Conservation (phyloP, 2,113 vertebrate species). For the Campylorhamphus procurvoides region DNA sequence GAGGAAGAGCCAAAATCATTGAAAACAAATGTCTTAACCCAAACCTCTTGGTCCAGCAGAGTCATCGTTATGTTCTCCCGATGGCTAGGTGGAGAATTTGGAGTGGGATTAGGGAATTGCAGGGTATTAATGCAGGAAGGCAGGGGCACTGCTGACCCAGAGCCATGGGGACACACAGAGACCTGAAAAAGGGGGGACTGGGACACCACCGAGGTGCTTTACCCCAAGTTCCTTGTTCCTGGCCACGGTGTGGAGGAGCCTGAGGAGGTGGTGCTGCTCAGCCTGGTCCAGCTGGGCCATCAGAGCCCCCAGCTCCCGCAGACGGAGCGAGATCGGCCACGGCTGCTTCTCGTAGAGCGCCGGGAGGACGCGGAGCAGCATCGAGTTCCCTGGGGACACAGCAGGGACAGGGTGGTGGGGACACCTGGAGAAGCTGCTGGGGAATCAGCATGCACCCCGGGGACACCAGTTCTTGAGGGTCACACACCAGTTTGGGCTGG, state of each 20-base stretch:
- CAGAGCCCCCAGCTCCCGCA: slow-evolving; percentile 80
- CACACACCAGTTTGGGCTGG: rapidly evolving
- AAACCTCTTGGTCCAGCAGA: not conserved
- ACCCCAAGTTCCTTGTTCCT: slow-evolving; percentile 84
- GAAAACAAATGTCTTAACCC: not conserved
- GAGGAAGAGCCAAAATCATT: not conserved
- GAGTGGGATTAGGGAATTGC: not conserved
- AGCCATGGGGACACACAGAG: not conserved
- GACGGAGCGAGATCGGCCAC: slow-evolving; percentile 73
- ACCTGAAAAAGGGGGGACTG: not conserved
- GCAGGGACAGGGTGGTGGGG: not conserved
- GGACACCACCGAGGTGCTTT: not conserved
- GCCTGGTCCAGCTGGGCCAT: slow-evolving; percentile 81
- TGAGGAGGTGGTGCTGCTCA: slow-evolving; percentile 88
- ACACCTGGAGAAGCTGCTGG: not conserved
- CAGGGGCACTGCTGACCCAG: not conserved
- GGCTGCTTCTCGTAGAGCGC: slow-evolving; percentile 87
- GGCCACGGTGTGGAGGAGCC: slow-evolving; percentile 84
- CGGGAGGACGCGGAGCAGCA: slow-evolving; percentile 89
- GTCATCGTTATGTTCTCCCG: not conserved
- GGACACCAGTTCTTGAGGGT: rapidly evolving
- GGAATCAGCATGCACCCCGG: not conserved
- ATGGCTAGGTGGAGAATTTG: not conserved
- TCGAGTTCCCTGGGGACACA: slow-evolving; percentile 82
- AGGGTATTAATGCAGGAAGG: rapidly evolving